phyloP scores from a whole-genome alignment of 2,797 vertebrate genomes.

The Tenualosa thibaudeaui region DNA sequence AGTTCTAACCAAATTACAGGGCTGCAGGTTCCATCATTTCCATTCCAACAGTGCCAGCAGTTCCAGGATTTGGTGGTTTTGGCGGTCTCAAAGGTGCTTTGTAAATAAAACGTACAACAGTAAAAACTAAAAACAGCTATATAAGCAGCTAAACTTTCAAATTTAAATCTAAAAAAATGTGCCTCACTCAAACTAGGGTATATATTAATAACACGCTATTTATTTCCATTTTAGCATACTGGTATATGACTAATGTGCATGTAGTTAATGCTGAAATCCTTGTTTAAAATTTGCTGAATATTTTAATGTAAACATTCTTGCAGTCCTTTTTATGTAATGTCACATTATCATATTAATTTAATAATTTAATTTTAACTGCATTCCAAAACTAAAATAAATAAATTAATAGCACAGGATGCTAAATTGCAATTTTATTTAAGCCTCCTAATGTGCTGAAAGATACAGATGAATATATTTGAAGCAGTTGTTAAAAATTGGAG shows the following conservation, averaged over 20 bases:
- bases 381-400: neutral
- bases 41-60: constrained; percentile 5
- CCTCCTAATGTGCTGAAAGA: neutral
- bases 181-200: neutral
- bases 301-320: too few relatives aligned
- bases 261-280: too few relatives aligned
- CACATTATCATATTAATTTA: neutral
- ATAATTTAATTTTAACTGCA: neutral
- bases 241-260: too few relatives aligned
- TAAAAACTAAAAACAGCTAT: neutral
- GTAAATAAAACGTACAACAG: constrained; percentile 17
- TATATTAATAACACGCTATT: too few relatives aligned
- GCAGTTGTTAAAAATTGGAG: neutral
- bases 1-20: constrained; percentile 4
- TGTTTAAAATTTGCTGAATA: too few relatives aligned
- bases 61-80: constrained; percentile 13
- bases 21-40: neutral
- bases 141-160: neutral
- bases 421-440: neutral
- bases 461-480: neutral
- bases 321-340: neutral
- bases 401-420: neutral
- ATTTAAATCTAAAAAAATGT: neutral
- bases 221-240: too few relatives aligned
- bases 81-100: constrained; percentile 18